Percentiles rank a stretch among this genome's conserved stretches.
Conservation (phyloP, 2,888 invertebrate species). For the Cephus nigrinus region DNA sequence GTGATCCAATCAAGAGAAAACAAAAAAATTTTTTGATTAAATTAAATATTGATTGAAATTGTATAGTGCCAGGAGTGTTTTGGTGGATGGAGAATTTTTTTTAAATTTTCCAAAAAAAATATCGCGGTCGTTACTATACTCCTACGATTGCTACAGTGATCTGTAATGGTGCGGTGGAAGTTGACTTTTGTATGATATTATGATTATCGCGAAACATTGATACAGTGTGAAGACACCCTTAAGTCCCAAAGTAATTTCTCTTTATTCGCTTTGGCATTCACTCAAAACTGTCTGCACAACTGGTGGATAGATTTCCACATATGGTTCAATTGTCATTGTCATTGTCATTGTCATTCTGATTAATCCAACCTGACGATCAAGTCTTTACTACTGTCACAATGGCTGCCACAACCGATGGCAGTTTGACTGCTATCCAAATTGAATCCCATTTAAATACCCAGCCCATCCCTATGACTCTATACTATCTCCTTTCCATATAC, state of each 20-base stretch:
- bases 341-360: neutral
- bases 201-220: neutral
- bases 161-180: too few species aligned
- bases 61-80: too few species aligned
- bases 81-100: too few species aligned
- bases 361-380: neutral
- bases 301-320: neutral
- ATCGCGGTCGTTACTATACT: too few species aligned
- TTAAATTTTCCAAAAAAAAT: too few species aligned
- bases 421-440: conserved; percentile 43
- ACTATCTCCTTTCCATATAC: neutral
- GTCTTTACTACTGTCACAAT: conserved; percentile 10
- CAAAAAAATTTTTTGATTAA: too few species aligned
- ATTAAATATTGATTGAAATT: too few species aligned
- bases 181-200: too few species aligned
- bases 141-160: too few species aligned
- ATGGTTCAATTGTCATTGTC: neutral
- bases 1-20: too few species aligned
- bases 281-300: neutral
- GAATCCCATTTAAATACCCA: conserved; percentile 36
- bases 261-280: neutral
- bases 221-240: neutral
- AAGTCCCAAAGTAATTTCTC: neutral
- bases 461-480: neutral
- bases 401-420: conserved; percentile 4